Evolutionary conservation across 1,140 invertebrate species (phyloP).

Genomic region (Drosophila triauraria): DNA sequence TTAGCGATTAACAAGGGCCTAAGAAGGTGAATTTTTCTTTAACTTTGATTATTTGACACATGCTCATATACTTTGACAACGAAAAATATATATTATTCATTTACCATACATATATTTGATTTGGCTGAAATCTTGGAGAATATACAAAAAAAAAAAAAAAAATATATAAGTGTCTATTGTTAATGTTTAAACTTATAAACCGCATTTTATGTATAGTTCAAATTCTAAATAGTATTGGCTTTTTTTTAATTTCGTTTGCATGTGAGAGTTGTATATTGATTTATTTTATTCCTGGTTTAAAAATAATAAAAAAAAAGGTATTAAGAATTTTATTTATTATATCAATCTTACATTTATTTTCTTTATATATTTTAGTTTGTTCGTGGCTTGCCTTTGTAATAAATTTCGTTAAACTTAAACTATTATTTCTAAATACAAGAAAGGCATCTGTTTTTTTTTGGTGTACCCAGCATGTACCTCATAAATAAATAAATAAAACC

Average conservation of each 20-base stretch:
- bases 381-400: background rate
- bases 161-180: constrained; percentile 27
- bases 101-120: constrained; percentile 8
- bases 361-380: background rate
- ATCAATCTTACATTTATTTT: background rate
- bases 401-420: background rate
- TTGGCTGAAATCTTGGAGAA: constrained; percentile 20
- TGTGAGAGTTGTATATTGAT: constrained; percentile 9
- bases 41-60: constrained; percentile 67
- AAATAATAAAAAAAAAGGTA: too few species aligned
- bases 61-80: constrained; percentile 19
- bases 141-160: too few species aligned
- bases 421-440: background rate
- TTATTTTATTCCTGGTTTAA: background rate
- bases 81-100: constrained; percentile 2
- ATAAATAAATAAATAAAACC: constrained; percentile 14
- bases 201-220: constrained; percentile 9
- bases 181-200: constrained; percentile 7
- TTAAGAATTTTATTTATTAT: too few species aligned
- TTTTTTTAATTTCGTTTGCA: constrained; percentile 17
- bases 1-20: constrained; percentile 95
- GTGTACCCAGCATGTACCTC: constrained; percentile 13
- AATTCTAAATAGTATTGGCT: constrained; percentile 5
- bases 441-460: constrained; percentile 8
- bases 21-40: constrained; percentile 89